These are phyloP conservation scores for Drosophila ananassae DNA, from an alignment of 1,140 invertebrate genomes.

Conservation along the genomic window DNA sequence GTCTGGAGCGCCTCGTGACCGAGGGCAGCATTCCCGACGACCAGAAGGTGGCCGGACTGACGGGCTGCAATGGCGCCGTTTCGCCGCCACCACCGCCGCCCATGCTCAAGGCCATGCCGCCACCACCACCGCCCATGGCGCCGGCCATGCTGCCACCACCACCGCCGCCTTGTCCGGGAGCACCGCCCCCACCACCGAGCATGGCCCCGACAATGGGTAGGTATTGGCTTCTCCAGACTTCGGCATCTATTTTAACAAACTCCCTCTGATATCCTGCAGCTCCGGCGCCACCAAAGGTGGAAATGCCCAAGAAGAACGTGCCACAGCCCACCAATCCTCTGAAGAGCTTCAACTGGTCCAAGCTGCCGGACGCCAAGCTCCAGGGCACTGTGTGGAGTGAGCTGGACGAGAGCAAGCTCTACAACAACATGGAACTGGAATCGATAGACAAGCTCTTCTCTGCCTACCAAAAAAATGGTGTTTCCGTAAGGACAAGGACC, in stretches of 20 bases:
- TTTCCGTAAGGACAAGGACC: constrained; percentile 85
- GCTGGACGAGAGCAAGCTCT: constrained; percentile 96
- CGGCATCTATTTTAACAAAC: not conserved
- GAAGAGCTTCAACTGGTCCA: constrained; percentile 99
- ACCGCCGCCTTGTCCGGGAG: constrained; percentile 85
- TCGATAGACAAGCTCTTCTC: constrained; percentile 97
- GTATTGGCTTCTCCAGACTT: not conserved
- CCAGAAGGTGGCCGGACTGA: constrained; percentile 89
- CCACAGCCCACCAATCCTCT: constrained; percentile 96
- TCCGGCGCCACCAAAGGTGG: constrained; percentile 85
- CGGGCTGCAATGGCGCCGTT: constrained; percentile 78
- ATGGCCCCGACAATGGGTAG: constrained; percentile 80
- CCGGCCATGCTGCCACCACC: constrained; percentile 84
- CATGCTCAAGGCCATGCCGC: constrained; percentile 85
- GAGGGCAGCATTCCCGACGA: constrained; percentile 96
- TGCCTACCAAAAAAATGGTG: constrained; percentile 96
- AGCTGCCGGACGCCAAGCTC: constrained; percentile 94
- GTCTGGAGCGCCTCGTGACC: constrained; percentile 93
- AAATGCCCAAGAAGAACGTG: constrained; percentile 89
- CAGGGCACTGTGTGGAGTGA: constrained; percentile 97
- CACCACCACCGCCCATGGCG: constrained; percentile 85
- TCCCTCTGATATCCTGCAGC: constrained; percentile 52
- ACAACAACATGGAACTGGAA: constrained; percentile 95
- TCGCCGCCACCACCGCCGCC: constrained; percentile 87
- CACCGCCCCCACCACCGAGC: constrained; percentile 84